Percentiles rank a stretch among this genome's conserved stretches.
Conservation (phyloP, 2,888 invertebrate species). For the Geophilus truncorum region DNA sequence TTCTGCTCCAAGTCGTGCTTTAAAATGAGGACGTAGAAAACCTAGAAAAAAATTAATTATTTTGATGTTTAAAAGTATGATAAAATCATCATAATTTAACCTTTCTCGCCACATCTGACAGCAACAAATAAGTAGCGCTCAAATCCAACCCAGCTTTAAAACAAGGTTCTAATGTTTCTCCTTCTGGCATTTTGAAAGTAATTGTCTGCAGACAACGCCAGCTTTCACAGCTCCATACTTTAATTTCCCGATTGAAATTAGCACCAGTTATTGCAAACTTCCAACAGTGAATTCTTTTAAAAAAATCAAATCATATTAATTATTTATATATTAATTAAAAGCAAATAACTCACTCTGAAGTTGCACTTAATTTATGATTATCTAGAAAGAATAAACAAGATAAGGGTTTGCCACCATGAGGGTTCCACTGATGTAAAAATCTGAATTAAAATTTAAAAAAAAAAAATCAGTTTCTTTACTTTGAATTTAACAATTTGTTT, state of each 20-base stretch:
- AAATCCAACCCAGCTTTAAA: conserved; percentile 77
- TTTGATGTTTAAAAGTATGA: not conserved
- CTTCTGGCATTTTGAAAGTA: conserved; percentile 39
- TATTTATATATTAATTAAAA: not conserved
- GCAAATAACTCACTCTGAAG: conserved; percentile 48
- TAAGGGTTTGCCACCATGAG: conserved; percentile 80
- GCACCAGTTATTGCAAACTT: conserved; percentile 91
- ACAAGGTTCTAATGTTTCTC: conserved; percentile 46
- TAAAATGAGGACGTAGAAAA: conserved; percentile 74
- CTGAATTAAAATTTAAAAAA: conserved; percentile 50
- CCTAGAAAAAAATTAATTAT: conserved; percentile 44
- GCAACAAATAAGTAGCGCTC: conserved; percentile 75
- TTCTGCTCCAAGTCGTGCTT: conserved; percentile 47
- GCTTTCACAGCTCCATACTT: conserved; percentile 90
- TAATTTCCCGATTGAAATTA: conserved; percentile 80
- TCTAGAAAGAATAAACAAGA: conserved; percentile 90
- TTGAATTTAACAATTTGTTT: not conserved
- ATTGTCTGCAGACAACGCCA: conserved; percentile 93
- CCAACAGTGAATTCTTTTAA: conserved; percentile 73
- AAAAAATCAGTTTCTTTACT: not conserved
- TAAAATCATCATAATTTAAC: conserved; percentile 46
- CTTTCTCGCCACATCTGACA: conserved; percentile 80
- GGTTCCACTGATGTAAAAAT: conserved; percentile 88
- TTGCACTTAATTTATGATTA: conserved; percentile 69
- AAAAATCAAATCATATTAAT: not conserved